Evolutionary conservation across 1,140 invertebrate genomes (phyloP).

Genomic region (Conus ventricosus): DNA sequence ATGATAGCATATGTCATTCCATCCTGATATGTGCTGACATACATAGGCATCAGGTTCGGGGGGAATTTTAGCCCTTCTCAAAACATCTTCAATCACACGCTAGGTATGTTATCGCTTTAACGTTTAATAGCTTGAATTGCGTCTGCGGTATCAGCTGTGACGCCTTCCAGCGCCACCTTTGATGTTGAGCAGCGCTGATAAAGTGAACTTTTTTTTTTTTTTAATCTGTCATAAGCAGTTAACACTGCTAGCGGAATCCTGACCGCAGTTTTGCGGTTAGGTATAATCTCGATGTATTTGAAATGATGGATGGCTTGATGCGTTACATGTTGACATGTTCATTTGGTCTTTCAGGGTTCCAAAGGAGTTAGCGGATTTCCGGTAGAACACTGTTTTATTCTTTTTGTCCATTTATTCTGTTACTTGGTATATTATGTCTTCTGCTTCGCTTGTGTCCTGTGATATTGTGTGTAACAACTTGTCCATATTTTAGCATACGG

Average conservation of each 20-base stretch:
- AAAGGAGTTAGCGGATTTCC: slow-evolving; percentile 51
- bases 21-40: background rate
- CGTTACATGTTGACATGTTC: slow-evolving; percentile 2
- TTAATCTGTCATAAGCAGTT: background rate
- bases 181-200: background rate
- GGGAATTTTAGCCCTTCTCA: background rate
- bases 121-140: background rate
- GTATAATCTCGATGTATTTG: background rate
- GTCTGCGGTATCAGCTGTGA: background rate
- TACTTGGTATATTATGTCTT: background rate
- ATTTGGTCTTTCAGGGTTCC: slow-evolving; percentile 42
- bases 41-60: background rate
- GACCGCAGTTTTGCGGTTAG: too few species aligned
- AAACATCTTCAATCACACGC: background rate
- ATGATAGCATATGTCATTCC: background rate
- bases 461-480: background rate
- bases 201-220: background rate
- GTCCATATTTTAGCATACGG: too few species aligned
- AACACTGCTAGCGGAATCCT: too few species aligned
- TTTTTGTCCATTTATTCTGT: background rate
- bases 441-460: background rate
- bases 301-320: background rate
- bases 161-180: background rate
- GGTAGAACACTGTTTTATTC: slow-evolving; percentile 30
- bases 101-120: background rate